A percentile compares a stretch with the other conserved stretches of the same genome.
Conservation (phyloP, 2,113 vertebrate genomes). For the Amblyopsis rosae region DNA sequence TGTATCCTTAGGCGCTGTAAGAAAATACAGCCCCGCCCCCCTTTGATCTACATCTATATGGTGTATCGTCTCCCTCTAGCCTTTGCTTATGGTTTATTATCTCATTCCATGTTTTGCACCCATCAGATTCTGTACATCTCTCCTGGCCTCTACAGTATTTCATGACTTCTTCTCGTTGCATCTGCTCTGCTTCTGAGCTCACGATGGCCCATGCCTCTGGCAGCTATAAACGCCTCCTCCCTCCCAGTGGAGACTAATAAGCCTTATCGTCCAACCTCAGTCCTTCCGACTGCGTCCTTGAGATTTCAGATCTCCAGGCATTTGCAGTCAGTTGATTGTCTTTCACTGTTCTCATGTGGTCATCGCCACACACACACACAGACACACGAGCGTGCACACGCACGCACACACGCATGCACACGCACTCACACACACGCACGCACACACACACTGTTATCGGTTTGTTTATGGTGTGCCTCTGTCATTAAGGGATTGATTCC, state of each 20-base stretch:
- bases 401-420: too few species aligned
- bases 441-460: conserved; percentile 21
- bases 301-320: conserved; percentile 11
- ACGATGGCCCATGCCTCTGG: conserved; percentile 20
- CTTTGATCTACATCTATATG: conserved; percentile 32
- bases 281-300: not conserved
- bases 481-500: conserved; percentile 7
- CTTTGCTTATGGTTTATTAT: conserved; percentile 32
- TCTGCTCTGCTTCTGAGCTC: conserved; percentile 17
- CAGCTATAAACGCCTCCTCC: conserved; percentile 24
- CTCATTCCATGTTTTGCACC: conserved; percentile 13
- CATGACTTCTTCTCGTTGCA: not conserved
- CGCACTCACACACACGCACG: too few species aligned
- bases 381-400: too few species aligned
- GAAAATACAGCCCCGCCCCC: conserved; percentile 4
- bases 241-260: conserved; percentile 12
- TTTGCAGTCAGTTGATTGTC: not conserved
- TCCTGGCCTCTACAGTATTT: not conserved
- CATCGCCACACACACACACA: conserved; percentile 33
- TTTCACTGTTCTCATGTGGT: conserved; percentile 32
- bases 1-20: not conserved
- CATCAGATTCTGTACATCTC: conserved; percentile 17
- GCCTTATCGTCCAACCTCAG: conserved; percentile 8
- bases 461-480: not conserved
- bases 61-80: conserved; percentile 1